phyloP scores from a whole-genome alignment of 2,113 vertebrate genomes.

The Paracanthobrama guichenoti region DNA sequence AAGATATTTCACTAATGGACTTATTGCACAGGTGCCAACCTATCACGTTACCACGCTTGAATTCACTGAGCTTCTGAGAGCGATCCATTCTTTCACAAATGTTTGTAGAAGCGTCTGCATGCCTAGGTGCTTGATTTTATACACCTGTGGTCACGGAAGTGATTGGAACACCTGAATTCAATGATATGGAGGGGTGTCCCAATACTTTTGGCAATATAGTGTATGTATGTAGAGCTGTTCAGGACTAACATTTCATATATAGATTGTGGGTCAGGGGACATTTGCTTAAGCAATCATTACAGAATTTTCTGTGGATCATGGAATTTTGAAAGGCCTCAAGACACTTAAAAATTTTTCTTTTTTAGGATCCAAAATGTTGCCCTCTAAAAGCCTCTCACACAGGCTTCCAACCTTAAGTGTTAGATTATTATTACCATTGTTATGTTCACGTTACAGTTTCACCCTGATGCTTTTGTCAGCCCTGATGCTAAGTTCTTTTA shows the following conservation, averaged over 20 bases:
- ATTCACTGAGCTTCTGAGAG: too few relatives aligned
- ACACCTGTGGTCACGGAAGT: too few relatives aligned
- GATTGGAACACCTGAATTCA: too few relatives aligned
- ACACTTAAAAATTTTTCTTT: neutral
- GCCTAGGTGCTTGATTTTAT: too few relatives aligned
- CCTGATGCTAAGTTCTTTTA: neutral
- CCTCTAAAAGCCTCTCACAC: neutral
- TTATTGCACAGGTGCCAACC: too few relatives aligned
- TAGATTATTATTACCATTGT: neutral
- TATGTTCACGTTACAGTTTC: neutral
- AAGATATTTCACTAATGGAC: too few relatives aligned
- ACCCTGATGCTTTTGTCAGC: too few relatives aligned
- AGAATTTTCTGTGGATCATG: neutral
- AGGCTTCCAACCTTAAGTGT: neutral
- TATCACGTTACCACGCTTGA: too few relatives aligned
- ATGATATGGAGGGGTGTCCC: too few relatives aligned
- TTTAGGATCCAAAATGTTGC: neutral
- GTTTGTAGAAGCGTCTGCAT: too few relatives aligned
- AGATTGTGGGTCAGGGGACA: neutral
- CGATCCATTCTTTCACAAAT: too few relatives aligned
- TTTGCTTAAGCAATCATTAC: constrained; percentile 9
- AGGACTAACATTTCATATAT: neutral
- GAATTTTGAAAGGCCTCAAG: neutral
- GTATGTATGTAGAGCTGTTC: neutral
- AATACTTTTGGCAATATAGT: too few relatives aligned